A percentile compares a stretch with the other conserved stretches of the same genome.
Conservation (phyloP, 2,888 invertebrate genomes). For the Plagiodera versicolora region DNA sequence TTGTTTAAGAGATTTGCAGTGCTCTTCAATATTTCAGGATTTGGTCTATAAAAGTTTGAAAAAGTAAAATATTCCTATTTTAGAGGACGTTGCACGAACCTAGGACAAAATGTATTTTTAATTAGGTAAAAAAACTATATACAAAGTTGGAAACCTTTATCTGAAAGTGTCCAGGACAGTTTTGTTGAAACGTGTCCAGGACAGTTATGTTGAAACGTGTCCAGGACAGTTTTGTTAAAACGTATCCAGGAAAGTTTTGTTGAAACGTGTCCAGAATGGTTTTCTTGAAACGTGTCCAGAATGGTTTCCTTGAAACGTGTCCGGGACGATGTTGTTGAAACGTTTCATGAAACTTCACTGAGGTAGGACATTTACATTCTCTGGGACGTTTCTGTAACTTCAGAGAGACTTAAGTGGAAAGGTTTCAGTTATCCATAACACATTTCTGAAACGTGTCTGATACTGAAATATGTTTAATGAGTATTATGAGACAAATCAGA, state of each 20-base stretch:
- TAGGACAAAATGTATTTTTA: slow-evolving; percentile 1
- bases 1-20: too few species aligned
- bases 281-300: background rate
- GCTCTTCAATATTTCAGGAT: background rate
- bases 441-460: slow-evolving; percentile 9
- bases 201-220: slow-evolving; percentile 4
- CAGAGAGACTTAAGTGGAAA: slow-evolving; percentile 9
- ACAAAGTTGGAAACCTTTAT: slow-evolving; percentile 3
- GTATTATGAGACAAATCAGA: too few species aligned
- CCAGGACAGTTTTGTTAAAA: background rate
- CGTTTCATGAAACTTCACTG: slow-evolving; percentile 10
- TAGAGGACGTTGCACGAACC: background rate
- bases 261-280: slow-evolving; percentile 2
- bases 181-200: too few species aligned
- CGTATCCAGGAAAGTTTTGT: slow-evolving; percentile 1
- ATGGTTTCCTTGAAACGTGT: slow-evolving; percentile 6
- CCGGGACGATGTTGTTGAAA: slow-evolving; percentile 9
- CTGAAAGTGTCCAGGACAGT: too few species aligned
- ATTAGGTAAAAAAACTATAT: background rate
- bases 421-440: slow-evolving; percentile 9
- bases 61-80: too few species aligned
- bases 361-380: slow-evolving; percentile 8
- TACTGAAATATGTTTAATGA: slow-evolving; percentile 8
- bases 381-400: slow-evolving; percentile 10
- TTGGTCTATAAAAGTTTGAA: too few species aligned